A percentile compares a stretch with the other conserved stretches of the same genome.
Evolutionary conservation across 1,140 invertebrate genomes (phyloP).

Genomic region (Conus betulinus): DNA sequence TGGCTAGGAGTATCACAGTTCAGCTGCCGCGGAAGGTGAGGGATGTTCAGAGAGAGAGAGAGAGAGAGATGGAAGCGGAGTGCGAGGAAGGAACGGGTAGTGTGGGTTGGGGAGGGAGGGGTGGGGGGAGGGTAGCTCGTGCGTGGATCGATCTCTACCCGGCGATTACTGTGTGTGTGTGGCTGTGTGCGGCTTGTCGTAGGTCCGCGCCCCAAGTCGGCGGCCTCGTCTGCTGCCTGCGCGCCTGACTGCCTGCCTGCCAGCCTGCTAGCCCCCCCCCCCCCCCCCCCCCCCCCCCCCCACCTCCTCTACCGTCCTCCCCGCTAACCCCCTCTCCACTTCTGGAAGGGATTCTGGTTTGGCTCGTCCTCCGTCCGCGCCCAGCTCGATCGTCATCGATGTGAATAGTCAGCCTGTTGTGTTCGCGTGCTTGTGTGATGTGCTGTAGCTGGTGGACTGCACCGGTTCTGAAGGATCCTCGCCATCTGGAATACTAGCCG

Average conservation of each 20-base stretch:
- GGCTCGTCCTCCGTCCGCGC: not conserved
- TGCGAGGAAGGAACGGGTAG: not conserved
- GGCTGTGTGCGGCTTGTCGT: not conserved
- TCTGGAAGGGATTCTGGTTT: not conserved
- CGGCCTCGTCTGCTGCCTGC: not conserved
- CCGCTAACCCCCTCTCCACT: not conserved
- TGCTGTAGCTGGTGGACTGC: not conserved
- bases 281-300: not conserved
- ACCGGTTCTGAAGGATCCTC: not conserved
- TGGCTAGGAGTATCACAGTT: not conserved
- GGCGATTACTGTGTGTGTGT: not conserved
- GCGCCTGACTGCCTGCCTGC: not conserved
- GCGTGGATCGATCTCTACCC: not conserved
- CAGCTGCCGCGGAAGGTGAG: not conserved
- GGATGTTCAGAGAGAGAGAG: no score
- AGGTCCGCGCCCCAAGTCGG: not conserved
- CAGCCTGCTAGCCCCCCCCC: no score
- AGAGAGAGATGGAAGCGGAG: no score
- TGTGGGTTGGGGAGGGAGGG: not conserved
- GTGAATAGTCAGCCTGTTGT: not conserved
- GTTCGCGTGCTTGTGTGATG: not conserved
- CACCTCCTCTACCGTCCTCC: not conserved
- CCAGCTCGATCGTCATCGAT: not conserved
- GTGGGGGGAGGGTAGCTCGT: not conserved
- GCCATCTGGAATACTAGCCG: not conserved